Conservation (phyloP, 2,797 vertebrate species). For the Momotus momota region DNA sequence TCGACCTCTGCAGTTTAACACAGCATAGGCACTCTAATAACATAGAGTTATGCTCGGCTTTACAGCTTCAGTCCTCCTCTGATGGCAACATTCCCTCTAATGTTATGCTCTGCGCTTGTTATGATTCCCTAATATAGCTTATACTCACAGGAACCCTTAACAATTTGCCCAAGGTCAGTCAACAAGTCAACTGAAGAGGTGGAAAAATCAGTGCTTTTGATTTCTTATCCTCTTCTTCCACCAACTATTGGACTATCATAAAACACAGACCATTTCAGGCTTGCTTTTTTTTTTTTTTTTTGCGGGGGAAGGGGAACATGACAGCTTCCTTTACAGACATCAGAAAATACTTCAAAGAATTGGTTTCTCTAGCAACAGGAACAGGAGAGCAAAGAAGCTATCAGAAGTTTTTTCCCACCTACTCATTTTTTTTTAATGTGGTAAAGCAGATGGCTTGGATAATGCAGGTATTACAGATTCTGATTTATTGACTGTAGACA, state of each 20-base stretch:
- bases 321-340: constrained; percentile 55
- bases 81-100: not conserved
- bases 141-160: not conserved
- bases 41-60: not conserved
- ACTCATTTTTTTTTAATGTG: constrained; percentile 31
- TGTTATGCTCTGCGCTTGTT: not conserved
- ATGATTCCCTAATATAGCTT: not conserved
- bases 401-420: constrained; percentile 55
- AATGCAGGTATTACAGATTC: constrained; percentile 62
- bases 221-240: not conserved
- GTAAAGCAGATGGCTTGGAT: constrained; percentile 65
- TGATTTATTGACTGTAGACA: constrained; percentile 51
- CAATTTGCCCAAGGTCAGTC: constrained; percentile 30
- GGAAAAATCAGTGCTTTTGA: constrained; percentile 41
- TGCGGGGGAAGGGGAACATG: constrained; percentile 24
- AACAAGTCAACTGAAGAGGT: constrained; percentile 23
- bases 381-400: constrained; percentile 14
- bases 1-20: not conserved
- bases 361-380: constrained; percentile 74
- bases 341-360: constrained; percentile 35
- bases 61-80: not conserved
- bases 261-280: constrained; percentile 27
- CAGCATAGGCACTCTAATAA: not conserved
- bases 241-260: not conserved
- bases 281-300: not conserved